phyloP scores from a whole-genome alignment of 2,888 invertebrate genomes.

The Chloroclystis v-ata region DNA sequence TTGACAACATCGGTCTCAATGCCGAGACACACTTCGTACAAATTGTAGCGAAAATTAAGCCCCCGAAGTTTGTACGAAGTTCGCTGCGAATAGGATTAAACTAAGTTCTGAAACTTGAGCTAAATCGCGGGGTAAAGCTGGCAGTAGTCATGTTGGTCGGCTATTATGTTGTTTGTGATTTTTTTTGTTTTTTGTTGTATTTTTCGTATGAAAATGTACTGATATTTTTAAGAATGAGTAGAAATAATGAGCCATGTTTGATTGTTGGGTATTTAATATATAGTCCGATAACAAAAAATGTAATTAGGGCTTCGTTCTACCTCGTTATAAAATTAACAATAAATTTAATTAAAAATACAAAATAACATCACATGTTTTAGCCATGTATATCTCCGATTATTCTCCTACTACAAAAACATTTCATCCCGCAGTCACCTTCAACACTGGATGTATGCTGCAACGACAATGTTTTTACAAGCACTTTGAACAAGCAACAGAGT shows the following conservation, averaged over 20 bases:
- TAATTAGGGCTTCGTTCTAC: too few species aligned
- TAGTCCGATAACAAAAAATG: too few species aligned
- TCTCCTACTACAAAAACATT: neutral
- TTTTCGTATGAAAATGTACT: too few species aligned
- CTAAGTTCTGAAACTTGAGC: conserved; percentile 18
- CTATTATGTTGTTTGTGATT: neutral
- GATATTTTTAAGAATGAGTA: too few species aligned
- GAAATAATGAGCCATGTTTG: too few species aligned
- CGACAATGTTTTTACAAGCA: neutral
- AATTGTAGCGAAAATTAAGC: conserved; percentile 33
- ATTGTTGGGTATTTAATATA: too few species aligned
- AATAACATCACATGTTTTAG: too few species aligned
- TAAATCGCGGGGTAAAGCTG: conserved; percentile 20
- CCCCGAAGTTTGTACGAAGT: conserved; percentile 38
- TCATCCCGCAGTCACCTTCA: neutral
- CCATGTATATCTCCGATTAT: too few species aligned
- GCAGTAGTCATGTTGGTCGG: neutral
- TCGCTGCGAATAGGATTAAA: conserved; percentile 43
- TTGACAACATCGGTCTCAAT: conserved; percentile 12
- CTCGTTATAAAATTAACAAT: too few species aligned
- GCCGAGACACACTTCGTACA: conserved; percentile 15
- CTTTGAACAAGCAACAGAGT: neutral
- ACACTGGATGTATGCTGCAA: neutral
- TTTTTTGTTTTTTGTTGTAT: neutral
- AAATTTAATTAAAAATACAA: too few species aligned